Percentiles rank a stretch among this genome's conserved stretches.
These are phyloP conservation scores for Empidonax traillii DNA, from an alignment of 2,113 vertebrate genomes.

Conservation along the genomic window DNA sequence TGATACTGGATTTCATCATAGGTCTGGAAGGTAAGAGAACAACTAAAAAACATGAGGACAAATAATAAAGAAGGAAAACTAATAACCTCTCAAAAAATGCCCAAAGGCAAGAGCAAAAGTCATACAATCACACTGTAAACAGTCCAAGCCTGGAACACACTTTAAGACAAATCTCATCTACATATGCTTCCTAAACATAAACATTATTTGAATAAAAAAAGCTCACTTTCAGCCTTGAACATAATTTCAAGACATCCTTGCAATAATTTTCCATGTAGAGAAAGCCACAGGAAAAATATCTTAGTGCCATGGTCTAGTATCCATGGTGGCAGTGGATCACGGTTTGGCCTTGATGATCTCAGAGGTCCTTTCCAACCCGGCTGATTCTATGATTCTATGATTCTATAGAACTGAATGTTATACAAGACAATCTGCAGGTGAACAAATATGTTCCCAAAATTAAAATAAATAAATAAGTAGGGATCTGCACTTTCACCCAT, in stretches of 20 bases:
- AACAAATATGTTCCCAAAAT: background rate
- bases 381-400: too few relatives aligned
- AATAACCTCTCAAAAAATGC: background rate
- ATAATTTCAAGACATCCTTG: background rate
- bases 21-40: background rate
- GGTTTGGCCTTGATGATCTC: too few relatives aligned
- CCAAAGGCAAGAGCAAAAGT: background rate
- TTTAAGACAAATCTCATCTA: background rate
- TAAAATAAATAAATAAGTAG: background rate
- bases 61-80: background rate
- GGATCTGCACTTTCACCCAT: background rate
- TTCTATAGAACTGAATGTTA: background rate
- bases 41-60: background rate
- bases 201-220: background rate
- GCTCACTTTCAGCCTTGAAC: background rate
- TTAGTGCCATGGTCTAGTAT: too few relatives aligned
- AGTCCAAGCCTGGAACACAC: background rate
- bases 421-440: background rate
- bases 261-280: background rate
- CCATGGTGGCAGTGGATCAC: too few relatives aligned
- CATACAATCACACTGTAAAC: background rate
- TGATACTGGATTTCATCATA: background rate
- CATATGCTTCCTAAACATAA: background rate
- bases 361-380: too few relatives aligned
- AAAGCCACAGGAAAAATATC: background rate